Percentiles rank a stretch among this genome's conserved stretches.
Conservation (phyloP, 2,113 vertebrate genomes). For the Cariama cristata region DNA sequence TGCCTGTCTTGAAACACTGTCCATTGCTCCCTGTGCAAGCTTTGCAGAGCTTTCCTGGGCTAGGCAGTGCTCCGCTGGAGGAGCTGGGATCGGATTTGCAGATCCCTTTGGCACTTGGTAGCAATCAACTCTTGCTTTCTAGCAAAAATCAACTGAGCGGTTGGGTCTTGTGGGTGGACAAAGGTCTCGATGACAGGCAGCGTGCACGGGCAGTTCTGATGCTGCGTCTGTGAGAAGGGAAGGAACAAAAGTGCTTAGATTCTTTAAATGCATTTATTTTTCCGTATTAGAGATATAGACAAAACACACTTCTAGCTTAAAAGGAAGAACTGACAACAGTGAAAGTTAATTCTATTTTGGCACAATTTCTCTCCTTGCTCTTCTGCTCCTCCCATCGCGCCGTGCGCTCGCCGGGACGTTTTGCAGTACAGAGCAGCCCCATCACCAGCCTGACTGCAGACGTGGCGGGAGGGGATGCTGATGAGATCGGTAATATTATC, state of each 20-base stretch:
- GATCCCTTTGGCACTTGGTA: background rate
- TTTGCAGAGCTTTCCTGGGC: background rate
- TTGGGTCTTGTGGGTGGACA: background rate
- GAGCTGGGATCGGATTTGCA: rapidly evolving
- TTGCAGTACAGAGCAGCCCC: background rate
- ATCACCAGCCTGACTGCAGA: background rate
- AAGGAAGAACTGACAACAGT: background rate
- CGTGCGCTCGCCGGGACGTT: background rate
- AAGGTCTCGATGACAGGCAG: rapidly evolving
- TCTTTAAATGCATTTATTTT: background rate
- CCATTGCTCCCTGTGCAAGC: background rate
- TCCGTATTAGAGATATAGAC: background rate
- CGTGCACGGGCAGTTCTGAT: background rate
- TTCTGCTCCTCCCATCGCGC: rapidly evolving
- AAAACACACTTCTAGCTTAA: background rate
- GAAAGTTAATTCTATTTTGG: background rate
- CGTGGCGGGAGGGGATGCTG: background rate
- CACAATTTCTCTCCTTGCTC: background rate
- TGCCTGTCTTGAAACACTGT: rapidly evolving
- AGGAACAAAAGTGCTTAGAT: background rate
- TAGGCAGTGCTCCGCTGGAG: background rate
- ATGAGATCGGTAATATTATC: background rate
- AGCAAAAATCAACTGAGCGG: rapidly evolving
- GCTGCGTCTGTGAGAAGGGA: background rate
- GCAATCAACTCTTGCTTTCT: background rate